Conservation (phyloP, 1,140 invertebrate genomes). For the Saxidomus purpurata region DNA sequence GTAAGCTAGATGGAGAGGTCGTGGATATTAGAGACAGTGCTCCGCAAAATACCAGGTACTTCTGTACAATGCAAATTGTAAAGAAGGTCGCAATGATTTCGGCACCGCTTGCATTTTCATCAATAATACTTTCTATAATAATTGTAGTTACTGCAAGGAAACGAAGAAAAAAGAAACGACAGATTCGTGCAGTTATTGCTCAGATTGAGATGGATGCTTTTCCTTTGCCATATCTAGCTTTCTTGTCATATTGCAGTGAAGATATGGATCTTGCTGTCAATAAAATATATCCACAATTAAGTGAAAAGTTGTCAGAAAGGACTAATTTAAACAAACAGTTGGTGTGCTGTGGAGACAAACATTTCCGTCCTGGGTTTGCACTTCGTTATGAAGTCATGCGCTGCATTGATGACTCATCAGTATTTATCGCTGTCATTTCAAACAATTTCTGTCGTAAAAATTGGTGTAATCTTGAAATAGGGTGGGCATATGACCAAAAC, state of each 20-base stretch:
- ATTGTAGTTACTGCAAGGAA: neutral
- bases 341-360: conserved; percentile 3
- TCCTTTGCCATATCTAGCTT: neutral
- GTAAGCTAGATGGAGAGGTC: neutral
- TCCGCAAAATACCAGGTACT: neutral
- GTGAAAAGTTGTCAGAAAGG: neutral
- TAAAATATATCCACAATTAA: neutral
- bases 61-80: neutral
- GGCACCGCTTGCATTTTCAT: neutral
- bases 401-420: neutral
- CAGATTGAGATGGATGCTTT: neutral
- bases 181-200: neutral
- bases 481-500: neutral
- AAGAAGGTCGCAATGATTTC: neutral
- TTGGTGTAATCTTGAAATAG: conserved; percentile 10
- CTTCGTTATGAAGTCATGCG: conserved; percentile 5
- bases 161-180: neutral
- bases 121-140: neutral
- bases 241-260: conserved; percentile 2
- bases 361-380: conserved; percentile 25
- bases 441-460: neutral
- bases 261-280: neutral
- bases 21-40: neutral
- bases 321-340: neutral
- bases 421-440: neutral